Conservation (phyloP, 2,797 vertebrate genomes). For the Centropyge bicolor region DNA sequence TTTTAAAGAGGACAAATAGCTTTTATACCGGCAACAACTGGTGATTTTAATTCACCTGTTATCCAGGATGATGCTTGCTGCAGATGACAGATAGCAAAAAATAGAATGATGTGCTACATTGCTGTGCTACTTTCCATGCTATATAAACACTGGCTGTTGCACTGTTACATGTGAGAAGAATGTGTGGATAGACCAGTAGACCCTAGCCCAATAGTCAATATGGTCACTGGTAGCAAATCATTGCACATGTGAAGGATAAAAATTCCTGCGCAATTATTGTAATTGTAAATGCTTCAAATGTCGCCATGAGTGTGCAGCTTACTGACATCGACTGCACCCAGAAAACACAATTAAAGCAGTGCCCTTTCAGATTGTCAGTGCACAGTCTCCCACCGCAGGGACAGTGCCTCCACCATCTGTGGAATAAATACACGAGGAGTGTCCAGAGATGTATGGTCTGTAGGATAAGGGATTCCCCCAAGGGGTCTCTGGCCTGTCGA, state of each 20-base stretch:
- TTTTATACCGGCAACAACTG: neutral
- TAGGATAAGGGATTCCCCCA: conserved; percentile 61
- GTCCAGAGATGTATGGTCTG: conserved; percentile 53
- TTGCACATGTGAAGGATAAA: neutral
- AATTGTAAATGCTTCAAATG: neutral
- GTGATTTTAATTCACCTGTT: neutral
- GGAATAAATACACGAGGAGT: conserved; percentile 44
- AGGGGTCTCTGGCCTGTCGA: conserved; percentile 67
- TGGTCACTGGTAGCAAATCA: no score
- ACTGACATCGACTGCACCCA: neutral
- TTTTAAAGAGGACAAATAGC: neutral
- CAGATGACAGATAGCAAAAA: neutral
- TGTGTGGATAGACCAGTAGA: no score
- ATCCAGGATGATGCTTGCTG: neutral
- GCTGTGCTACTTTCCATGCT: neutral
- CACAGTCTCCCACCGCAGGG: conserved; percentile 7
- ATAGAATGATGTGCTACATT: neutral
- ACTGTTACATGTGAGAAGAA: neutral
- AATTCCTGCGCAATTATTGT: neutral
- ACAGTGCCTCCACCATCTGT: conserved; percentile 37
- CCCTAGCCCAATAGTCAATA: no score
- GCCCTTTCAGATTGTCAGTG: conserved; percentile 1
- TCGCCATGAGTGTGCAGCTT: neutral
- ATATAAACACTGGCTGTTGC: neutral
- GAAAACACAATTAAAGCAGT: neutral